Percentiles rank a stretch among this genome's conserved stretches.
These are phyloP conservation scores for Pterocles gutturalis DNA, from an alignment of 2,113 vertebrate genomes.

Conservation along the genomic window DNA sequence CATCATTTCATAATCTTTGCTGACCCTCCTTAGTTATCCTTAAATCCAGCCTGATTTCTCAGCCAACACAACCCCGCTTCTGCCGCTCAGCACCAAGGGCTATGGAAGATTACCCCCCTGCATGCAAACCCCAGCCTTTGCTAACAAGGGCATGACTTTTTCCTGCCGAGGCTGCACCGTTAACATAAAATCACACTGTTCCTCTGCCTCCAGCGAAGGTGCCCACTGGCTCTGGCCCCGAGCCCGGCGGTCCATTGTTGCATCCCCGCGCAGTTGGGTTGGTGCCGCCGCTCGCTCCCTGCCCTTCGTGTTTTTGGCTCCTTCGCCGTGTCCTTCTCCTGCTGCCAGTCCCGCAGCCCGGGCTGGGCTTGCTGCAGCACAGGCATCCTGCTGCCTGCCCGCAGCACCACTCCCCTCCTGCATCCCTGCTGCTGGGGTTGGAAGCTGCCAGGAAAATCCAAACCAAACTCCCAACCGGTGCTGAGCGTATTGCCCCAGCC, in stretches of 20 bases:
- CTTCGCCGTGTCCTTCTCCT: neutral
- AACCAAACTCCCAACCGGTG: neutral
- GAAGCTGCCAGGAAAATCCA: neutral
- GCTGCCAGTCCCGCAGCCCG: neutral
- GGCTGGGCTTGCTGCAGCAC: neutral
- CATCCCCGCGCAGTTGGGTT: neutral
- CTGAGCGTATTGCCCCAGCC: neutral
- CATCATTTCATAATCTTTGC: neutral
- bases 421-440: neutral
- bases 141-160: neutral
- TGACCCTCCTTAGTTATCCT: neutral
- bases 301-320: neutral
- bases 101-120: accelerated
- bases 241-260: neutral
- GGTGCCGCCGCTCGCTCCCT: neutral
- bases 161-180: neutral
- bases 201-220: neutral
- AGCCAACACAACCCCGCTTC: neutral
- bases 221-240: neutral
- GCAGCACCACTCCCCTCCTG: neutral
- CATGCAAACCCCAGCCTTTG: neutral
- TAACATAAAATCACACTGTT: neutral
- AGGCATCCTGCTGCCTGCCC: neutral
- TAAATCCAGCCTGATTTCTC: neutral
- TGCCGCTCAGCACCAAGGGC: neutral